These are phyloP conservation scores for Drosophila varians DNA, from an alignment of 1,140 invertebrate genomes.

Conservation along the genomic window DNA sequence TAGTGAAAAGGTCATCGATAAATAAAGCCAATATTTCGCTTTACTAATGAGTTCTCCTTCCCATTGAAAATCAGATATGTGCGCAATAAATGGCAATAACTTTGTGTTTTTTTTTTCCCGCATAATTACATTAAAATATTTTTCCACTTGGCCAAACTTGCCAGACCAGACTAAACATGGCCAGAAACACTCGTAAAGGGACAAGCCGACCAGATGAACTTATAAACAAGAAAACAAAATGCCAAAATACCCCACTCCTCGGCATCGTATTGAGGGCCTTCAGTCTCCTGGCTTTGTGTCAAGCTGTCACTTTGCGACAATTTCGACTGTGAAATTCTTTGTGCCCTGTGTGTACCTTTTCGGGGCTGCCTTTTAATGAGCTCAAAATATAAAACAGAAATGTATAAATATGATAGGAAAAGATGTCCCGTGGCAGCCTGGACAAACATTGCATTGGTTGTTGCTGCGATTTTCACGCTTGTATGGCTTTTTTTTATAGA, in stretches of 20 bases:
- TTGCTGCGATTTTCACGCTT: constrained; percentile 70
- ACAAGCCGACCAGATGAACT: constrained; percentile 24
- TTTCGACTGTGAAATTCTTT: constrained; percentile 37
- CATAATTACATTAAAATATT: constrained; percentile 41
- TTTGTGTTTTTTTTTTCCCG: background rate
- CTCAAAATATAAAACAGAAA: constrained; percentile 43
- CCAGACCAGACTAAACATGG: constrained; percentile 1
- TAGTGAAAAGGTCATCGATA: constrained; percentile 1
- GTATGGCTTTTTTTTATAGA: constrained; percentile 56
- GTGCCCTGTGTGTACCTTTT: constrained; percentile 38
- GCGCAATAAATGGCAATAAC: background rate
- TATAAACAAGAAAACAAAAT: constrained; percentile 16
- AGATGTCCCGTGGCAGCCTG: constrained; percentile 6
- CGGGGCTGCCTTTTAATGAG: constrained; percentile 40
- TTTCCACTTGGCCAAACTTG: constrained; percentile 28
- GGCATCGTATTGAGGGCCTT: constrained; percentile 24
- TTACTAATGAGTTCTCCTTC: background rate
- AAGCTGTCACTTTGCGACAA: constrained; percentile 50
- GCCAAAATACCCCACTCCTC: constrained; percentile 6
- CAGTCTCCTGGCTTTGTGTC: constrained; percentile 41
- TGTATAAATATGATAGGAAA: background rate
- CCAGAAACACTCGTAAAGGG: background rate
- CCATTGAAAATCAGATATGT: background rate
- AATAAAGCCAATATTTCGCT: constrained; percentile 21
- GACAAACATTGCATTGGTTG: constrained; percentile 48